These are phyloP conservation scores for Ditylenchus dipsaci DNA, from an alignment of 1,140 invertebrate genomes.

Conservation along the genomic window DNA sequence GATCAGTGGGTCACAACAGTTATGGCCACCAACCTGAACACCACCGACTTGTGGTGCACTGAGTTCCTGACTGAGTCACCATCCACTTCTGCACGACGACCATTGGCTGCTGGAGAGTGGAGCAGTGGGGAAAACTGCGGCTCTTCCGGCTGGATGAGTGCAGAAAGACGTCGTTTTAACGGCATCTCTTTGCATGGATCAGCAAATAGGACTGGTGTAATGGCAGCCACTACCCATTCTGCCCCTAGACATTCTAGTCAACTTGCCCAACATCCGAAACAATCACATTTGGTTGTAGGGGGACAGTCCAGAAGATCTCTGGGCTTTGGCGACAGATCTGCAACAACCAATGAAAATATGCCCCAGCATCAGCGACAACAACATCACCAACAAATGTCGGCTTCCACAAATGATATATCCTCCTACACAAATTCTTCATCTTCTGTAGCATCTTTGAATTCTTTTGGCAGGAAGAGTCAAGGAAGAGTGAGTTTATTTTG, in stretches of 20 bases:
- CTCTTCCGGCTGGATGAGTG: background rate
- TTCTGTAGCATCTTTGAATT: no score
- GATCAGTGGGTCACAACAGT: no score
- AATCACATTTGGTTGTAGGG: background rate
- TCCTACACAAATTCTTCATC: no score
- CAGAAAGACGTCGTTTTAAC: background rate
- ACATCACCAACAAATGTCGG: background rate
- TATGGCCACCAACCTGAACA: no score
- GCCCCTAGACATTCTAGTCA: background rate
- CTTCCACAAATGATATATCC: background rate
- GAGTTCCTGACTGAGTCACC: conserved; percentile 1
- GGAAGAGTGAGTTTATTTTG: no score
- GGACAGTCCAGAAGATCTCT: background rate
- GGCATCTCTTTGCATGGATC: background rate
- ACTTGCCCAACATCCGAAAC: background rate
- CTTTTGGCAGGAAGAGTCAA: no score
- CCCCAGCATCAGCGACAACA: background rate
- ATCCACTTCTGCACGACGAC: background rate
- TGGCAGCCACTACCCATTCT: background rate
- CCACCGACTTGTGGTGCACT: background rate
- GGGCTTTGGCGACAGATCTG: background rate
- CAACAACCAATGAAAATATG: background rate
- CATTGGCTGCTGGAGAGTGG: no score
- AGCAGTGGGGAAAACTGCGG: no score
- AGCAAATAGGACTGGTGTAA: background rate